Evolutionary conservation across 1,140 invertebrate species (phyloP), one percentile per base, ranked within the genome.

Genomic region (Drosophila dunni): DNA sequence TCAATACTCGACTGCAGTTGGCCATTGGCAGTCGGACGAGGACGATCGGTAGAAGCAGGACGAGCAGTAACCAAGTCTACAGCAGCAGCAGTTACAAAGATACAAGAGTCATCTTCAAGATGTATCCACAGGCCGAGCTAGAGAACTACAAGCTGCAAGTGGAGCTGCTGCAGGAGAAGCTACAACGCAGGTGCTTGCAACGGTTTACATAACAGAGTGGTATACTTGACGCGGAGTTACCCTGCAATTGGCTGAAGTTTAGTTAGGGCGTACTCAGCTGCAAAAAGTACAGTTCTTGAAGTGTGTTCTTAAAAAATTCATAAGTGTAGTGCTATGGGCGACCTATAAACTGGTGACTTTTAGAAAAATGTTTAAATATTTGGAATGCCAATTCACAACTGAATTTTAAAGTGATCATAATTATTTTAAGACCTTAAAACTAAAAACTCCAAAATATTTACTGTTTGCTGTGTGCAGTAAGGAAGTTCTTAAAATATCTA

Each of bases 61-160:
- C 11, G 45, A 45, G 13, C 20, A 33, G 15, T 29, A 17, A 38
- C 58, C 2, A 24, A 10, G 8, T 38, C 15, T 7, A 62, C 38
- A 36, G 6, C 24, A 58, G 1, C 46, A 24, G 46, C 46, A 29
- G 13, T 5, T 29, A 29, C 24, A 29, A 53, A 11, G 11, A 53
- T 11, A 34, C 7, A 53, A 53, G 15, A 53, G 13, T 34, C 11
- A 33, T 20, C 36, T 40, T 29, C 45, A 46, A 78, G 40, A 92
- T 92, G 91, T 89, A 69, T 72, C 91, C 91, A 6, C 91, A 92
- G 65, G 82, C 91, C 0, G 91, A 92, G 75, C 60, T 92, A 54
- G 91, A 92, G 68, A 92, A 92, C 44, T 92, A 92, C 54, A 92
- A 92, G 80, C 62, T 92, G 75, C 91, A 92, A 74, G 91, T 92